Conservation (phyloP, 2,113 vertebrate genomes). For the Nannospalax galili region DNA sequence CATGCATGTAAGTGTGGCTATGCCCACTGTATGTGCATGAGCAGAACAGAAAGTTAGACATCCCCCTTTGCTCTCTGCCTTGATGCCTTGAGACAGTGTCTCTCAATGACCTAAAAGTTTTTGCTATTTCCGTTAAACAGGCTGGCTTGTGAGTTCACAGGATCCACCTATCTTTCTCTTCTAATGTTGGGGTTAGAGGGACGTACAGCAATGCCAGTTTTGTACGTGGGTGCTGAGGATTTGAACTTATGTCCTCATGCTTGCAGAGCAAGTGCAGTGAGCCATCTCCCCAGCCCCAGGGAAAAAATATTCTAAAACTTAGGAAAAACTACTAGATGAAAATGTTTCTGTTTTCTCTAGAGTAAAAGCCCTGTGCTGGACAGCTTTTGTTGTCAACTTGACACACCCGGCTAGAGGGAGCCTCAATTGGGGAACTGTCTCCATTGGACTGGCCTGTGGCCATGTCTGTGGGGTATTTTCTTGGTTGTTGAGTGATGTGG, state of each 20-base stretch:
- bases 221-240: not conserved
- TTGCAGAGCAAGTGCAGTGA: not conserved
- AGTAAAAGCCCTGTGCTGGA: too few species aligned
- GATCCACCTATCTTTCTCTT: not conserved
- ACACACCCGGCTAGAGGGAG: too few species aligned
- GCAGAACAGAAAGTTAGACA: too few species aligned
- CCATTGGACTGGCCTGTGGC: too few species aligned
- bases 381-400: too few species aligned
- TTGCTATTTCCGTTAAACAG: not conserved
- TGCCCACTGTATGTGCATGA: too few species aligned
- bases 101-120: not conserved
- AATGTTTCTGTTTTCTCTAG: slow-evolving; percentile 19
- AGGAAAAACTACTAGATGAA: not conserved
- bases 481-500: too few species aligned
- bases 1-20: not conserved
- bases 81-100: not conserved
- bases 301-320: not conserved
- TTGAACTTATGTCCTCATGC: not conserved
- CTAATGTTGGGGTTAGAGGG: too few species aligned
- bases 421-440: too few species aligned
- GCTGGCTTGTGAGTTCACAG: not conserved
- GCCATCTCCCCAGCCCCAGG: not conserved
- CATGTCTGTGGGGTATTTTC: too few species aligned
- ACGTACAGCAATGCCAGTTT: not conserved
- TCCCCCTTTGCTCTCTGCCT: too few species aligned